Evolutionary conservation across 1,140 invertebrate species (phyloP), one percentile per base, ranked within the genome.

Genomic region (Spodoptera litura): DNA sequence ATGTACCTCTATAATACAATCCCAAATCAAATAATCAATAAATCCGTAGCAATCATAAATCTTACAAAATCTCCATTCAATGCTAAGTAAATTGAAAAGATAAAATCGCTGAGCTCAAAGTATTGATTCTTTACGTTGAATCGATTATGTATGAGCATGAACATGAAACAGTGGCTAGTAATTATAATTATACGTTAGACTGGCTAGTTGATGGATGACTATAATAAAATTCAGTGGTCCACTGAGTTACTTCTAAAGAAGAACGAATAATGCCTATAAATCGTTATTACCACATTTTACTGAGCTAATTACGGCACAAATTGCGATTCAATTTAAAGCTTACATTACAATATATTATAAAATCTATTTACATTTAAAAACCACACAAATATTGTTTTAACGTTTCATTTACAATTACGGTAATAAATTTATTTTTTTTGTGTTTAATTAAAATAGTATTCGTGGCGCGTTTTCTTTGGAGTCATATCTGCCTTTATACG

Each of bases 91-190:
- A 71, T 71, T 71, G 68, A 71, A 71, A 56, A 55, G 51, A 71
- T 71, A 71, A 10, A 35, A 68, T 53, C 27, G 68, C 25, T 56
- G 35, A 68, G 49, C 13, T 56, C 15, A 38, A 12, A 73, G 31
- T 73, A 73, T 73, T 73, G 70, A 73, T 58, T 73, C 55, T 51
- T 44, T 27, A 59, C 20, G 25, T 59, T 61, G 35, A 61, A 59
- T 61, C 49, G 72, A 74, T 74, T 74, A 59, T 74, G 55, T 74
- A 74, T 74, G 68, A 56, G 27, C 68, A 38, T 61, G 11, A 52
- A 52, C 20, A 12, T 27, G 68, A 71, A 56, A 71, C 52, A 52
- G 27, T 71, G 52, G 68, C 27, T 8, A 15, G 25, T 38, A 56
- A 38, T 56, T 71, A 27, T 52, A 35, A 71, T 56, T 71, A 71